Conservation (phyloP, 2,797 vertebrate genomes). For the Cephalopachus bancanus region DNA sequence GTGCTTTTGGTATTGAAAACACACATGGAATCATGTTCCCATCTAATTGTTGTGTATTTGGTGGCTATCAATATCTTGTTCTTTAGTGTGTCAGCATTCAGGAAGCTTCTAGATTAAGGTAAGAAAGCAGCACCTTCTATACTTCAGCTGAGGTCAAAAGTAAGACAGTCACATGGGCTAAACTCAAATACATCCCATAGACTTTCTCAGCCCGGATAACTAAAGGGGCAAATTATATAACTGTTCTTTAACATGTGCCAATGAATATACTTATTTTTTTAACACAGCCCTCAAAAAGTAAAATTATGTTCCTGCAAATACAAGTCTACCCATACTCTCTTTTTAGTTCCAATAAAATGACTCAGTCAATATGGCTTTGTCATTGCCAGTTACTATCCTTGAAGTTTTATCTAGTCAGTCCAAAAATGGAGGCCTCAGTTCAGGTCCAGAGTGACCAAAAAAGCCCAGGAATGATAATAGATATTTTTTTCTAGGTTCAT, state of each 20-base stretch:
- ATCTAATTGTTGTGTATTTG: conserved; percentile 67
- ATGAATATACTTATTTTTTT: conserved; percentile 61
- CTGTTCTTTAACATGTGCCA: conserved; percentile 32
- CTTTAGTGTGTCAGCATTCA: conserved; percentile 43
- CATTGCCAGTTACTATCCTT: not conserved
- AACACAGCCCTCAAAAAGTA: not conserved
- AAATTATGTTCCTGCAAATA: conserved; percentile 23
- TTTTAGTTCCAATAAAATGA: conserved; percentile 34
- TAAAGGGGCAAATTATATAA: conserved; percentile 54
- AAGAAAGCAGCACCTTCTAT: conserved; percentile 64
- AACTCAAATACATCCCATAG: conserved; percentile 62
- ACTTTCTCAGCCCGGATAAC: conserved; percentile 48
- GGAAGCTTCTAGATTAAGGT: not conserved
- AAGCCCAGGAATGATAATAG: not conserved
- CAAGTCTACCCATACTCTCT: not conserved
- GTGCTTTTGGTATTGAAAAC: conserved; percentile 57
- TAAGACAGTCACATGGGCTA: conserved; percentile 42
- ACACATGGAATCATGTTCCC: not conserved
- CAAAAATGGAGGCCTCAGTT: not conserved
- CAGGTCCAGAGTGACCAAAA: not conserved
- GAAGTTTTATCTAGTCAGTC: not conserved
- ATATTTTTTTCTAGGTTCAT: not conserved
- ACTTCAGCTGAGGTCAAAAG: conserved; percentile 78
- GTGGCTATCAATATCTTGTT: conserved; percentile 55
- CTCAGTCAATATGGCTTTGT: not conserved